Base-by-base conservation (phyloP, 2,888 invertebrate genomes). In the Apamea monoglypha region DNA sequence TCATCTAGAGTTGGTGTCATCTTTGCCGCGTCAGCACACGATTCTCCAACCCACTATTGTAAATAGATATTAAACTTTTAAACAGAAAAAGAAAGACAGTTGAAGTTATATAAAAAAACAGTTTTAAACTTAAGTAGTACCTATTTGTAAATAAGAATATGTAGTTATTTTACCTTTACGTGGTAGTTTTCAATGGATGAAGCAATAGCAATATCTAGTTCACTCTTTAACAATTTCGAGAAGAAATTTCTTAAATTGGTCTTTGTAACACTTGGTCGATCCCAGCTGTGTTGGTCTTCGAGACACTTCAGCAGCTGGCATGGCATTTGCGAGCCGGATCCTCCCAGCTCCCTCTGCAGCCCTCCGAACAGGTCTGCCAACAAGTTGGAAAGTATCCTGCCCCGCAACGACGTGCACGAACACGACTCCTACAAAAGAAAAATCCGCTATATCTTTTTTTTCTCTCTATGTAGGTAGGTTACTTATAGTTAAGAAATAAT, bases 221-320 rank as follows among this genome's bases (percentile, higher is more conserved):
- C 97, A 29, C 92, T 94, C 8, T 94, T 87, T 36, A 97, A 90
- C 66, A 97, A 88, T 76, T 93, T 90, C 2, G 94, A 91, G 81
- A 96, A 97, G 85, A 92, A 96, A 81, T 90, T 92, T 25, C 91
- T 91, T 56, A 97, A 89, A 84, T 94, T 95, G 0, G 91, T 92
- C 84, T 96, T 96, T n/a, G 94, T 90, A 5, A 91, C 79, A 72
- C 92, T 94, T 6, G 93, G 77, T 36, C 92, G 91, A 64, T 96
- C 96, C 97, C 96, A 97, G 79, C 94, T 96, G 80, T 96, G 96
- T 64, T 91, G 92, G 77, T 96, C 96, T 63, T 96, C 96, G 14
- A 97, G 92, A 70, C 97, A 97, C 86, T 96, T 96, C 3, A 97
- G 90, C 73, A 96, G 85, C 76, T 95, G 94, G 83, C 97, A 97